Conservation (phyloP, 2,797 vertebrate genomes). For the Trachurus trachurus region DNA sequence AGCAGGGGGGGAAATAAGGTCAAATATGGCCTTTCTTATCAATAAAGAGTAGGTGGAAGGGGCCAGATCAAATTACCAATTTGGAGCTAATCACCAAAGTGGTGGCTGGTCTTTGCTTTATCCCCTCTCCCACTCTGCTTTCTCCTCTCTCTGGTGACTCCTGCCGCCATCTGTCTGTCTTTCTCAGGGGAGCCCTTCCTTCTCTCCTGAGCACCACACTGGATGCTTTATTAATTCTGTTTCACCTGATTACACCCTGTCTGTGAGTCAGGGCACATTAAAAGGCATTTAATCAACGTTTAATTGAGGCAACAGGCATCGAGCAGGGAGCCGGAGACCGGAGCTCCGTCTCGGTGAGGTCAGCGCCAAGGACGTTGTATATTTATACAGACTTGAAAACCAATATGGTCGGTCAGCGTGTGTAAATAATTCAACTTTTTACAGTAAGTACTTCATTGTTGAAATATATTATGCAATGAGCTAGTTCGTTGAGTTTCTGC, state of each 20-base stretch:
- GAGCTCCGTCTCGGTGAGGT: constrained; percentile 58
- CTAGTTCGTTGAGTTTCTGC: background rate
- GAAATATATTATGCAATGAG: background rate
- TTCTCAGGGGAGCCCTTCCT: constrained; percentile 73
- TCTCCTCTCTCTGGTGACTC: constrained; percentile 65
- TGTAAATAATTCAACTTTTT: background rate
- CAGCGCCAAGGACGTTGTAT: constrained; percentile 50
- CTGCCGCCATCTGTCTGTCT: constrained; percentile 80
- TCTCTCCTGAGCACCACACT: constrained; percentile 63
- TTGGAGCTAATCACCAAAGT: constrained; percentile 82
- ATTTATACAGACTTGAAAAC: no score
- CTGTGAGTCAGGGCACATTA: constrained; percentile 77
- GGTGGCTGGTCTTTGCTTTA: constrained; percentile 73
- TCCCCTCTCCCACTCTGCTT: constrained; percentile 64
- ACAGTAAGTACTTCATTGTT: background rate
- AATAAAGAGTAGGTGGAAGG: constrained; percentile 85
- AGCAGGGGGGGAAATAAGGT: constrained; percentile 61
- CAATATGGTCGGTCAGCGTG: no score
- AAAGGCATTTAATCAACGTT: constrained; percentile 86
- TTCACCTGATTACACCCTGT: constrained; percentile 84
- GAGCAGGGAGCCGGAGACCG: constrained; percentile 47
- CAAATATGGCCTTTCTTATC: constrained; percentile 75
- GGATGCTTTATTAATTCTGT: constrained; percentile 86
- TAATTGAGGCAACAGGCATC: constrained; percentile 69
- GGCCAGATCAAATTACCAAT: constrained; percentile 85